Base-by-base conservation (phyloP, 2,113 vertebrate genomes). In the Plecotus auritus region DNA sequence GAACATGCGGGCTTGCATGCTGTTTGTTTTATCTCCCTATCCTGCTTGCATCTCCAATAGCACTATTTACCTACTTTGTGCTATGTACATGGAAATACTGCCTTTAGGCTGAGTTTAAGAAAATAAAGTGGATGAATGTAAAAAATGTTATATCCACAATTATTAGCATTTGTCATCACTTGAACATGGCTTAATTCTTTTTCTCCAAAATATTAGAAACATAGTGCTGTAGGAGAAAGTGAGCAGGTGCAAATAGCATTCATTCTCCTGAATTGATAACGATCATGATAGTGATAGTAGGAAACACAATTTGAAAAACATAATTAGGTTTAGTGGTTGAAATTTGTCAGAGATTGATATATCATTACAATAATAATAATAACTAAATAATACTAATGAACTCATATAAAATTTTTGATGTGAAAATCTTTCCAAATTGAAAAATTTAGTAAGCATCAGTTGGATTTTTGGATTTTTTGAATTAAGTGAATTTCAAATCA, bases 1-100 rank as follows among this genome's bases (percentile, higher is more conserved):
- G 20, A 67, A n/a, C 4, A 37, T 1, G 14, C 8, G 9, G 23
- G 37, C 5, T 64, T 35, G 3, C 1, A 0, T 2, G 32, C 64
- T 47, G 7, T 56, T 45, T 49, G 4, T 32, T 2, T 64, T 67
- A 32, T 17, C 0, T 26, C 85, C 16, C 26, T 85, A 32, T 10
- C 1, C 30, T 88, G 30, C 32, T 88, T 45, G 1, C 9, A 20
- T 72, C 49, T 64, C 77, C 9, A n/a, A 0, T 0, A 49, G 14
- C 9, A 14, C 20, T 32, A 2, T 8, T 69, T 37, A 20, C 26
- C 23, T 1, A 5, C 42, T 40, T 69, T 26, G 13, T 32, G 17
- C 17, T 35, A 23, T 35, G 23, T 69, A 72, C 22, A 45, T 12
- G 35, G 2, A 70, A 69, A 47, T 45, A 42, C 56, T 70, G 30